Evolutionary conservation across 2,888 invertebrate species (phyloP), one percentile per base, ranked within the genome.

Genomic region (Choreutis nemorana): DNA sequence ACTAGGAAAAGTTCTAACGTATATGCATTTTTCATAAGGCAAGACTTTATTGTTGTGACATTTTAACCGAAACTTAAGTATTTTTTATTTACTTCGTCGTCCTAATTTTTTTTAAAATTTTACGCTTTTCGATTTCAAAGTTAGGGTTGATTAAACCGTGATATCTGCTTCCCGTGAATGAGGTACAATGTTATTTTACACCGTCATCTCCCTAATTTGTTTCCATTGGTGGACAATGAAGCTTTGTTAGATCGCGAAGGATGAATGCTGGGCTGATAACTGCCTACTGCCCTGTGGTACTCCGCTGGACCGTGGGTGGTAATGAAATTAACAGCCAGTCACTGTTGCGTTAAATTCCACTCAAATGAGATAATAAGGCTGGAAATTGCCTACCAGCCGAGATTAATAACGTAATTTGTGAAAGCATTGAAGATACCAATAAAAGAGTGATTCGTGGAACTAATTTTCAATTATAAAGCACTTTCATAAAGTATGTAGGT

Each of bases 261-360:
- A 14, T 23, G 23, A 23, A 9, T 10, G 39, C 39, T 34, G 37
- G 33, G 40, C 31, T 32, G 36, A 35, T 30, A 27, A 39, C 35
- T 42, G 33, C 32, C 33, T 36, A 36, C 32, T 32, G n/a, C n/a
- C 38, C 33, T 21, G 32, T 9, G 34, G 26, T 28, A 29, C 27
- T 23, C 31, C 28, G 26, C 34, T 18, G 26, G 20, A 11, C 62
- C 44, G 64, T 71, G 68, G 72, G 75, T 68, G 75, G 73, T 72
- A 71, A 73, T 70, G 60, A 67, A 67, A 73, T 72, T 63, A 71
- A 48, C 47, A 60, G 49, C 56, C 50, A 58, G 63, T 66, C 66
- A 72, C 72, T 72, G 64, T 67, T 63, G 61, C 64, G 62, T 71
- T 62, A 64, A 68, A 71, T 71, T 70, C 55, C 45, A 50, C 60